Evolutionary conservation across 1,140 invertebrate genomes (phyloP).

Genomic region (Ips typographus): DNA sequence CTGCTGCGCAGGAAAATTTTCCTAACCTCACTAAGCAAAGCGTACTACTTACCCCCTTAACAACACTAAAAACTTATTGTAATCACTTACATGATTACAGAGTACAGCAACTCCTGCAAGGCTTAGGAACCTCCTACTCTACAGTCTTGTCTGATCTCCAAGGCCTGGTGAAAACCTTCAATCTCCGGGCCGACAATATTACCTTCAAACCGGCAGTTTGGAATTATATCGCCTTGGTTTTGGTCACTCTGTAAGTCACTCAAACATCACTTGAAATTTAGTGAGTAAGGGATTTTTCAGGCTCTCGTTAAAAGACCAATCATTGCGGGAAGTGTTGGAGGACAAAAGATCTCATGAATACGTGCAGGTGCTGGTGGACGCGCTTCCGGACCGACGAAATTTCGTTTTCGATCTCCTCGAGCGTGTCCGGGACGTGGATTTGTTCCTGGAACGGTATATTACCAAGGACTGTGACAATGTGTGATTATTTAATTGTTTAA

Average conservation of each 20-base stretch:
- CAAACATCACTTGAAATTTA: neutral
- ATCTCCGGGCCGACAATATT: slow-evolving; percentile 60
- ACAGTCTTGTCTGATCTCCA: slow-evolving; percentile 51
- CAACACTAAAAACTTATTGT: neutral
- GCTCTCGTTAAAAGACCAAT: slow-evolving; percentile 35
- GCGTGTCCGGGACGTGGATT: slow-evolving; percentile 38
- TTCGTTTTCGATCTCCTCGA: slow-evolving; percentile 34
- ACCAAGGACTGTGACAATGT: slow-evolving; percentile 18
- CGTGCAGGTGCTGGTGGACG: slow-evolving; percentile 29
- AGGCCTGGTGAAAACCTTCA: slow-evolving; percentile 59
- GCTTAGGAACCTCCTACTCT: slow-evolving; percentile 22
- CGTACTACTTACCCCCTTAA: slow-evolving; percentile 36
- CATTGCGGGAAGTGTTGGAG: slow-evolving; percentile 34
- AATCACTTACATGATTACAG: slow-evolving; percentile 23
- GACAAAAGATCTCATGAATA: slow-evolving; percentile 35
- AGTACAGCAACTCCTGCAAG: slow-evolving; percentile 37
- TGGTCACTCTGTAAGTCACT: slow-evolving; percentile 54
- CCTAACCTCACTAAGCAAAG: slow-evolving; percentile 58
- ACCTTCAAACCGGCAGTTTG: slow-evolving; percentile 60
- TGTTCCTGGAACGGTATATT: slow-evolving; percentile 43
- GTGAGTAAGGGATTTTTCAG: slow-evolving; percentile 31
- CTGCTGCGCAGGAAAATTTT: slow-evolving; percentile 59
- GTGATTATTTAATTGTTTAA: slow-evolving; percentile 17
- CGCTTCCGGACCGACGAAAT: slow-evolving; percentile 30
- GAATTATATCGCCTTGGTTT: slow-evolving; percentile 57